Conservation (phyloP, 30 jellyfish, hydroid and myxozoan species). For the Catostylus mosaicus region DNA sequence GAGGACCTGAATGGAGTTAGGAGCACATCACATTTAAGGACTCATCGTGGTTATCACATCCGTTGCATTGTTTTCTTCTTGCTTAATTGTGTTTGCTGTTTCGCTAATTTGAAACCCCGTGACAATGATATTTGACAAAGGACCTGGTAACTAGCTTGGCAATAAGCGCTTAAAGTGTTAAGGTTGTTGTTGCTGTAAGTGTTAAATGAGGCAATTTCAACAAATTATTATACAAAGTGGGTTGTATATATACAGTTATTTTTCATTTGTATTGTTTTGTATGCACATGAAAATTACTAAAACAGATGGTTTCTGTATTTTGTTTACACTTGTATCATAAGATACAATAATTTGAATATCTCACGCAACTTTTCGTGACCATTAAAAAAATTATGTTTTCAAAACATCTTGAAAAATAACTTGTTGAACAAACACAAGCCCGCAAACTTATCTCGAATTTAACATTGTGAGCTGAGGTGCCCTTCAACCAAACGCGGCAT, state of each 20-base stretch:
- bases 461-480: too few relatives aligned
- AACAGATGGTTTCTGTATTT: not conserved
- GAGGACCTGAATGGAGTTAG: not conserved
- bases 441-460: too few relatives aligned
- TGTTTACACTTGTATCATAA: not conserved
- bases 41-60: conserved; percentile 12
- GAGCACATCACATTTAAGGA: not conserved
- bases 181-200: conserved; percentile 17
- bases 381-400: too few relatives aligned
- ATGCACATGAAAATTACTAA: not conserved
- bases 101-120: not conserved
- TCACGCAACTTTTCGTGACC: too few relatives aligned
- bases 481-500: too few relatives aligned
- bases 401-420: too few relatives aligned
- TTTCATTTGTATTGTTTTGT: not conserved
- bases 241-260: not conserved
- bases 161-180: not conserved
- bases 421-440: too few relatives aligned
- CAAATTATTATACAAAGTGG: conserved; percentile 2
- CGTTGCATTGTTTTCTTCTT: conserved; percentile 2
- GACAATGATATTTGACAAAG: conserved; percentile 1
- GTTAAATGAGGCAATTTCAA: conserved; percentile 12
- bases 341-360: too few relatives aligned
- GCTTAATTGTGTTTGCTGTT: conserved; percentile 17
- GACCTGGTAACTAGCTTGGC: conserved; percentile 6